Evolutionary conservation across 2,888 invertebrate species (phyloP).

Genomic region (Polylopha cassiicola): DNA sequence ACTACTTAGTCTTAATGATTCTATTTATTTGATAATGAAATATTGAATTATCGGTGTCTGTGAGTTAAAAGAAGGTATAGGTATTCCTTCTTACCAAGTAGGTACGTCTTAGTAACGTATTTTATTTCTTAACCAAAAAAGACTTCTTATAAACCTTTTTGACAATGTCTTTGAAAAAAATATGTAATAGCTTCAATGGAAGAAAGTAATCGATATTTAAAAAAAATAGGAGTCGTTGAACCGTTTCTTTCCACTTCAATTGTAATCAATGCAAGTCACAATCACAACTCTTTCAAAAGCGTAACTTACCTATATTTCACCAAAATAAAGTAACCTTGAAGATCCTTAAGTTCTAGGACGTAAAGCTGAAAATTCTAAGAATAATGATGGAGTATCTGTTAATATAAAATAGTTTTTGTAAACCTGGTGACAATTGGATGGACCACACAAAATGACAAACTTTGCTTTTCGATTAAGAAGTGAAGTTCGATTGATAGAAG

Average conservation of each 20-base stretch:
- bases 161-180: slow-evolving; percentile 2
- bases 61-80: too few relatives aligned
- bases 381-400: neutral
- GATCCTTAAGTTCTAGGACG: neutral
- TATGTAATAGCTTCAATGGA: slow-evolving; percentile 21
- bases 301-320: slow-evolving; percentile 46
- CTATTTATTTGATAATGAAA: neutral
- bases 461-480: slow-evolving; percentile 37
- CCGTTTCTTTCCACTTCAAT: slow-evolving; percentile 55
- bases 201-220: slow-evolving; percentile 25
- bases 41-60: neutral
- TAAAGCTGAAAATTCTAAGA: slow-evolving; percentile 8
- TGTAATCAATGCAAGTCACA: slow-evolving; percentile 39
- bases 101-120: too few relatives aligned
- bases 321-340: neutral
- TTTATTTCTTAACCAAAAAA: too few relatives aligned
- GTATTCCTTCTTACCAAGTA: too few relatives aligned
- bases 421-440: slow-evolving; percentile 27
- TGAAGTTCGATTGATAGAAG: slow-evolving; percentile 30
- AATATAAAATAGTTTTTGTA: slow-evolving; percentile 4
- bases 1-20: too few relatives aligned
- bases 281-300: slow-evolving; percentile 34
- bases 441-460: slow-evolving; percentile 41
- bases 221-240: slow-evolving; percentile 43
- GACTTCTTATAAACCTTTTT: neutral